A percentile compares a stretch with the other conserved stretches of the same genome.
Conservation (phyloP, 2,797 vertebrate species). For the Allobates femoralis region DNA sequence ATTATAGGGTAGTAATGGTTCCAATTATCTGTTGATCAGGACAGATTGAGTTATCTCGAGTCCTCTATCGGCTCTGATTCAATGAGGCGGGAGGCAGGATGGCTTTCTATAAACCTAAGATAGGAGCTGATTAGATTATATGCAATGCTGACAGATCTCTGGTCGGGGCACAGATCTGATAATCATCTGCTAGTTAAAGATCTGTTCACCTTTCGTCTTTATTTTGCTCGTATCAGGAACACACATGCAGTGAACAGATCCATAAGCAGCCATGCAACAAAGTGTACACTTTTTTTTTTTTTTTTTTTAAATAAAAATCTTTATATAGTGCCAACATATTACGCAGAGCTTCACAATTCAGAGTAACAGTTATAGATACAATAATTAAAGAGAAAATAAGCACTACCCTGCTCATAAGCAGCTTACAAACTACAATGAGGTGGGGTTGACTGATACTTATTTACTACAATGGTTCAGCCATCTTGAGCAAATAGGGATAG, state of each 20-base stretch:
- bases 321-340: too few species aligned
- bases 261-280: too few species aligned
- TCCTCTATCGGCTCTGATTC: slow-evolving; percentile 6
- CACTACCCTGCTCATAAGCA: too few species aligned
- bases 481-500: too few species aligned
- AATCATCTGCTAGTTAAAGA: slow-evolving; percentile 13
- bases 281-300: too few species aligned
- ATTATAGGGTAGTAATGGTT: slow-evolving; percentile 18
- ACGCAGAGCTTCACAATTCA: too few species aligned
- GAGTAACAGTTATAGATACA: too few species aligned
- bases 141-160: slow-evolving; percentile 20
- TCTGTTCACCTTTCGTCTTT: background rate
- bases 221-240: background rate
- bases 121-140: slow-evolving; percentile 21
- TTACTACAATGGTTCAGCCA: too few species aligned
- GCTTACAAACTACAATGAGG: too few species aligned
- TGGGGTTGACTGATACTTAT: too few species aligned
- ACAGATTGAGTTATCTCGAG: slow-evolving; percentile 11
- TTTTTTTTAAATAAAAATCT: too few species aligned
- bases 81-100: slow-evolving; percentile 14
- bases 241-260: background rate
- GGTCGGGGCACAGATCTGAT: background rate
- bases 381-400: too few species aligned
- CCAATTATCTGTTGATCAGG: slow-evolving; percentile 40
- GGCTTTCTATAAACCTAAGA: background rate